These are phyloP conservation scores for Corythornis vintsioides DNA, from an alignment of 2,113 vertebrate species.

Conservation along the genomic window DNA sequence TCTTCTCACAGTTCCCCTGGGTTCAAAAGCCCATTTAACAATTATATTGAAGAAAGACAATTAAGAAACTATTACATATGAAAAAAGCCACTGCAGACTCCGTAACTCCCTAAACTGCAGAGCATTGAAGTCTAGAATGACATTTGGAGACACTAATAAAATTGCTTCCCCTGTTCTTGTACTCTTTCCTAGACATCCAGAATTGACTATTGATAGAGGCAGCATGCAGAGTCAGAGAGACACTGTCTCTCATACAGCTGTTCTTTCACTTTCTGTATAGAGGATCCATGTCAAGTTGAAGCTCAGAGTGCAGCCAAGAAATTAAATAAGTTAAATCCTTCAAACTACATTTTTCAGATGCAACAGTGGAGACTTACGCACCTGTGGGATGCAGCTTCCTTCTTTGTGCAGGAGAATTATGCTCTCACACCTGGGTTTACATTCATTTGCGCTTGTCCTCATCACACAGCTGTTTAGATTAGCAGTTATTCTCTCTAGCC, in stretches of 20 bases:
- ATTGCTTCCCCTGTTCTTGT: neutral
- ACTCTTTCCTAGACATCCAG: neutral
- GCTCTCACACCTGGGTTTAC: conserved; percentile 39
- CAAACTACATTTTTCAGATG: conserved; percentile 25
- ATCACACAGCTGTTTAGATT: conserved; percentile 59
- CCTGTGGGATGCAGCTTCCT: conserved; percentile 15
- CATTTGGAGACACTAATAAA: neutral
- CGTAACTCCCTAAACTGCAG: neutral
- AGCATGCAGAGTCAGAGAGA: neutral
- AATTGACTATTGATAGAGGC: neutral
- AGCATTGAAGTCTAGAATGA: neutral
- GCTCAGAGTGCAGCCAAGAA: neutral
- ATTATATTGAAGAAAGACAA: neutral
- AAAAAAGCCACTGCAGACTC: neutral
- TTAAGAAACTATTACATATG: neutral
- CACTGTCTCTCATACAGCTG: neutral
- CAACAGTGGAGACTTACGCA: neutral
- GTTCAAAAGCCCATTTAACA: neutral
- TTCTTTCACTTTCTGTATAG: neutral
- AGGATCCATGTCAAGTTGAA: neutral
- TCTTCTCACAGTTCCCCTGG: rapidly evolving
- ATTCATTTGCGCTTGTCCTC: conserved; percentile 43
- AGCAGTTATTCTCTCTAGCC: conserved; percentile 45
- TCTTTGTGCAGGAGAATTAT: conserved; percentile 25
- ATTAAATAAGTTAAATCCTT: conserved; percentile 25